These are phyloP conservation scores for Artemisiospiza belli DNA, from an alignment of 2,113 vertebrate species.

Conservation along the genomic window DNA sequence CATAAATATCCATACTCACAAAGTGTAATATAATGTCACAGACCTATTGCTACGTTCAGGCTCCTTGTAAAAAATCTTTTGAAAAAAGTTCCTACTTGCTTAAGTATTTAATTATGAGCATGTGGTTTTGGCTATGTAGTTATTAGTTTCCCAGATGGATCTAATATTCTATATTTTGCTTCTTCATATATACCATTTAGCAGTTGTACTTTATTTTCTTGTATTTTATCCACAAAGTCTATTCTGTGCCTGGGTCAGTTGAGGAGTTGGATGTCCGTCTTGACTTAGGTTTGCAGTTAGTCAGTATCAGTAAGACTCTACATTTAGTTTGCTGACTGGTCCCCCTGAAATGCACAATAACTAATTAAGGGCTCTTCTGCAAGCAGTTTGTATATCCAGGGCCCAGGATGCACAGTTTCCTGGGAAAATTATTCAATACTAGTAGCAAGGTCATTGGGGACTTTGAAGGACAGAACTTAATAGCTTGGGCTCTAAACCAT, in stretches of 20 bases:
- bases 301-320: background rate
- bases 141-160: background rate
- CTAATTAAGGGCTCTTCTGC: background rate
- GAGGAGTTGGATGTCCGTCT: background rate
- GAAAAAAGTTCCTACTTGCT: background rate
- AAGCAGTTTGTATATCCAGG: background rate
- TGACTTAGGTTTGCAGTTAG: background rate
- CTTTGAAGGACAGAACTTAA: background rate
- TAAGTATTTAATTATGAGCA: background rate
- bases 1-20: background rate
- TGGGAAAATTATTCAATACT: background rate
- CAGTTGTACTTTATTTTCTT: background rate
- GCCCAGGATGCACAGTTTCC: background rate
- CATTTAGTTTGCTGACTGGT: background rate
- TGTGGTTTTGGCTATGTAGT: background rate
- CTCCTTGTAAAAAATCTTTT: background rate
- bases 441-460: background rate
- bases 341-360: background rate
- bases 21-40: background rate
- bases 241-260: background rate
- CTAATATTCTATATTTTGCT: background rate
- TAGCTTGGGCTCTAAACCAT: background rate
- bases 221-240: background rate
- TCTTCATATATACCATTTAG: background rate
- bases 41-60: background rate